These are phyloP conservation scores for Eudyptes chrysolophus DNA, from an alignment of 2,113 vertebrate species.

Conservation along the genomic window DNA sequence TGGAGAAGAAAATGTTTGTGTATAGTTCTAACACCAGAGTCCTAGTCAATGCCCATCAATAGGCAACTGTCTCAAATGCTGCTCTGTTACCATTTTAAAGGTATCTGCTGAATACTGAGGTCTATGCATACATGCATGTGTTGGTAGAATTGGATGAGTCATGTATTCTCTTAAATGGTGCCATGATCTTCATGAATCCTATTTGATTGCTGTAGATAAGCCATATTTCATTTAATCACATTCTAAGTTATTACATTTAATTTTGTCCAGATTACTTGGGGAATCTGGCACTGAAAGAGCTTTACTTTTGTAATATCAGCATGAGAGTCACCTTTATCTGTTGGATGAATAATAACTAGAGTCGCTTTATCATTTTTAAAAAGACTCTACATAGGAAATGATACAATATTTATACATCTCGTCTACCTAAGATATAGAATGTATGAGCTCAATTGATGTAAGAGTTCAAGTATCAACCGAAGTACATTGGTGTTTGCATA, in stretches of 20 bases:
- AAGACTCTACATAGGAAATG: background rate
- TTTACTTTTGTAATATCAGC: background rate
- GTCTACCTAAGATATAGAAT: background rate
- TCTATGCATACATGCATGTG: background rate
- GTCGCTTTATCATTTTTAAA: background rate
- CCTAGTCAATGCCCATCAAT: background rate
- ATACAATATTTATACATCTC: background rate
- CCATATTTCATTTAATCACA: background rate
- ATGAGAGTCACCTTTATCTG: background rate
- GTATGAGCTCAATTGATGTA: background rate
- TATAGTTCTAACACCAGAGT: background rate
- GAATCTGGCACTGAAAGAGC: background rate
- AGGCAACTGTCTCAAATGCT: background rate
- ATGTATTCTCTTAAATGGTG: background rate
- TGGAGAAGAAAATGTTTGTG: background rate
- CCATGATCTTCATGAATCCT: background rate
- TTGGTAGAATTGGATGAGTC: background rate
- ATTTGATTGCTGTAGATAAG: background rate
- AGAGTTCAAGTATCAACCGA: background rate
- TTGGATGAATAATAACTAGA: background rate
- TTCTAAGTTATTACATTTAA: background rate
- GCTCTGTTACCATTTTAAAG: background rate
- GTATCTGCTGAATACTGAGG: background rate
- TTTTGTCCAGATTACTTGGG: background rate
- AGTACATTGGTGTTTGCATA: background rate